Base-by-base conservation (phyloP, 2,113 vertebrate genomes). In the Actenoides hombroni region DNA sequence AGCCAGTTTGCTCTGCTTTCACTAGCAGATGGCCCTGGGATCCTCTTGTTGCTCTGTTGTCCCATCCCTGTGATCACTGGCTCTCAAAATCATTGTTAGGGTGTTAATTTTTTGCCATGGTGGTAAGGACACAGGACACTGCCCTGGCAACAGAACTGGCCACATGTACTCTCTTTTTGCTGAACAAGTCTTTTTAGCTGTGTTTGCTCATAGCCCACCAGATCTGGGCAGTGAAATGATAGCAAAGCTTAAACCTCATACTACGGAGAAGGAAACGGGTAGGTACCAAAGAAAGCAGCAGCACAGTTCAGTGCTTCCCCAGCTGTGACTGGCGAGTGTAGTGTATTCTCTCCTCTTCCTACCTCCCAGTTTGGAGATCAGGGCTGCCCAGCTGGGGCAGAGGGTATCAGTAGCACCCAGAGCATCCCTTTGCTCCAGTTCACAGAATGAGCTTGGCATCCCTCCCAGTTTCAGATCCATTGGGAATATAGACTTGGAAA, bases 401-500 rank as follows among this genome's bases (percentile, higher is more conserved):
- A 53, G 78, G 35, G 12, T 61, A 80, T 76, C 14, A 2, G 35
- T 3, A 73, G 76, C 79, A 88, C 11, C 6, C 7, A 59, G 59
- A 93, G 46, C 80, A 69, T 82, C 86, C 69, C 95, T 88, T 60
- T 89, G 74, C 81, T 91, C 69, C 77, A 59, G 20, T 86, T 92
- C 69, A 48, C 39, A 68, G 74, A 53, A 56, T 65, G 65, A 95
- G 29, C 65, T 79, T 95, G 94, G 96, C 95, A 60, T 28, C 53
- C 44, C 33, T 94, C 96, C 96, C 77, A 69, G 94, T 95, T 95
- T 96, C 94, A 92, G 91, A 96, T 91, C 86, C 83, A 96, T 91
- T 95, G 92, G 96, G 77, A 92, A 79, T 95, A 96, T 40, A 91
- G 93, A 76, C 91, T 95, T 97, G 96, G 93, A 97, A 95, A 29